Evolutionary conservation across 2,113 vertebrate genomes (phyloP), one percentile per base, ranked within the genome.

Genomic region (Perccottus glenii): DNA sequence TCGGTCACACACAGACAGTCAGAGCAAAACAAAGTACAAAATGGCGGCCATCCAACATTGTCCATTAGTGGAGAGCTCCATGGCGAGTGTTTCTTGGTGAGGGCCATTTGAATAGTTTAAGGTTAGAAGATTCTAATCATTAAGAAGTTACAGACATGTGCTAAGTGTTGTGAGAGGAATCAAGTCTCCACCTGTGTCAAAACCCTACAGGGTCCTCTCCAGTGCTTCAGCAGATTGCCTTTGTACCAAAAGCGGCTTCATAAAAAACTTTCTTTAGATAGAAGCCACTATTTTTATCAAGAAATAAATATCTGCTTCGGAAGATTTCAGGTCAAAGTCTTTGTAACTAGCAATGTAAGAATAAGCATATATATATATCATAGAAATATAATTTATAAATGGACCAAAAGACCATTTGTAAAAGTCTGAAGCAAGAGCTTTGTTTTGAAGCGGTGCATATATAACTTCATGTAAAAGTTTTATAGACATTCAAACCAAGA

Each of bases 31-130:
- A 73, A 60, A 67, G 72, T 84, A 85, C 40, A 82, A 88, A 85
- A 86, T 57, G 60, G 50, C 9, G 78, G 72, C 68, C 73, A 52
- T 47, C 78, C 58, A 70, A 47, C 76, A 87, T 83, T 60, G 81
- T 91, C 87, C 74, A 16, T 65, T 58, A 87, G 87, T 78, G 83
- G 87, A 91, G 86, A 91, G 89, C 90, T 91, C 90, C 92, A 86
- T 87, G 87, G 89, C 85, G 83, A 40, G 3, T 46, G 38, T 15
- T 15, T 35, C 11, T 14, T 55, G 52, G 11, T 78, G 50, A 75
- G 12, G 33, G 11, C 52, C 48, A 50, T 5, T 6, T 70, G 63
- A 70, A 76, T 77, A 77, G 12, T 11, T 11, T 11, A 12, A 46
- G 1, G 12, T 14, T 46, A 12, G 8, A 46, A 46, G 63, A 64